Percentiles rank a stretch among this genome's conserved stretches.
These are phyloP conservation scores for Ametastegia equiseti DNA, from an alignment of 2,888 invertebrate species.

Conservation along the genomic window DNA sequence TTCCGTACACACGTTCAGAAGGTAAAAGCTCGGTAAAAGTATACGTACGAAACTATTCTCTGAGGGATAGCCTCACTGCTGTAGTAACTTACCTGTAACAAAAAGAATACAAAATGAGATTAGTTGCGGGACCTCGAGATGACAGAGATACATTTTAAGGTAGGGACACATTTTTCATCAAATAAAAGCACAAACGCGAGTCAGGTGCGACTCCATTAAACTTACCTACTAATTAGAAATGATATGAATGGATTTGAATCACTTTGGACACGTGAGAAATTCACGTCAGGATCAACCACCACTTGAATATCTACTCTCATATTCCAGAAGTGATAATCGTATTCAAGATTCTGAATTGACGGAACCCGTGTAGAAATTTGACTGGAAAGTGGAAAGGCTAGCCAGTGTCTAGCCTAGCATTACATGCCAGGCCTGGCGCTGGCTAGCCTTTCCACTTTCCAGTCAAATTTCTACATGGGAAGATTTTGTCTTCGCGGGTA, in stretches of 20 bases:
- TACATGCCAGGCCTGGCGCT: too few relatives aligned
- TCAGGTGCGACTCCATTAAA: background rate
- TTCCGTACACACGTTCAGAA: background rate
- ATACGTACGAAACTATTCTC: slow-evolving; percentile 39
- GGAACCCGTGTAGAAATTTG: too few relatives aligned
- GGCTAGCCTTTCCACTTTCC: too few relatives aligned
- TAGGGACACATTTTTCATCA: background rate
- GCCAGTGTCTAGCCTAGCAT: too few relatives aligned
- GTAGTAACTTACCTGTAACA: slow-evolving; percentile 62
- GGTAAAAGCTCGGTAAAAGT: background rate
- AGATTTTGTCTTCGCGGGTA: background rate
- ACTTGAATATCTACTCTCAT: background rate
- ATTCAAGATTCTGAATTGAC: background rate
- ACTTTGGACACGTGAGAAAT: background rate
- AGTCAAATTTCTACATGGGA: too few relatives aligned
- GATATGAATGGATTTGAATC: background rate
- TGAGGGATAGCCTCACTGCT: slow-evolving; percentile 47
- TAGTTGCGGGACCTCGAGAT: background rate
- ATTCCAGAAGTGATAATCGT: background rate
- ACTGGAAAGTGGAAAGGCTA: too few relatives aligned
- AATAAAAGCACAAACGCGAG: background rate
- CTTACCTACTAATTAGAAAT: background rate
- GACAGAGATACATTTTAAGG: slow-evolving; percentile 49
- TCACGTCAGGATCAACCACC: background rate
- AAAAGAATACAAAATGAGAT: slow-evolving; percentile 52